Base-by-base conservation (phyloP, 2,113 vertebrate genomes). In the Alethe castanea region DNA sequence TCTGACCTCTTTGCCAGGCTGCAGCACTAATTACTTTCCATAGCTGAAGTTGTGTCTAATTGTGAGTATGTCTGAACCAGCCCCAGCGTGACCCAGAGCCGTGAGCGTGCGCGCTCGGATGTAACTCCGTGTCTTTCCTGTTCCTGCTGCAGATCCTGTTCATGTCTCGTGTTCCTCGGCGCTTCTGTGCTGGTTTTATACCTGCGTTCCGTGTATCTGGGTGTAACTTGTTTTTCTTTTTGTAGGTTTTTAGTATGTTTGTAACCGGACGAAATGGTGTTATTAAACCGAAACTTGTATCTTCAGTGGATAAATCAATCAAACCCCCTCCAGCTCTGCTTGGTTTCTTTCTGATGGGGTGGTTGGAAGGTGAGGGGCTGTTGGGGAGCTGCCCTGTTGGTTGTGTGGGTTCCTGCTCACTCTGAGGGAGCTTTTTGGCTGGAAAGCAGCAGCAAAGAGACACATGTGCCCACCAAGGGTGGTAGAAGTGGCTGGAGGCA, bases 221-320 rank as follows among this genome's bases (percentile, higher is more conserved):
- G 38, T 94, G 96, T 96, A 88, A 93, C 94, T 94, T 77, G 89
- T 74, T 91, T 54, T 90, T 57, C 11, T 83, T 95, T 97, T 96
- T 94, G 94, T 97, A 96, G 96, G 93, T 96, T 97, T 96, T 96
- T 96, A 97, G 96, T 95, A 96, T 95, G 95, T 97, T 97, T 96
- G 96, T 97, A 97, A 94, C 76, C 82, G 0, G 88, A 94, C 88
- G 81, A 90, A 93, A 90, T 64, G 93, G 95, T 94, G 96, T 97
- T 81, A 96, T 93, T 93, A 95, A 97, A 96, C 90, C 14, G 31
- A 96, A 88, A 94, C 90, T 81, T 94, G 92, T 97, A 96, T 95
- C 90, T 97, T 92, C 95, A 86, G 88, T 97, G 92, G 94, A 97
- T 97, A 96, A 96, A 97, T 44, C 85, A 12, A 71, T 90, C 88